A percentile compares a stretch with the other conserved stretches of the same genome.
These are phyloP conservation scores for Menidia beryllina DNA, from an alignment of 2,113 vertebrate genomes.

Conservation along the genomic window DNA sequence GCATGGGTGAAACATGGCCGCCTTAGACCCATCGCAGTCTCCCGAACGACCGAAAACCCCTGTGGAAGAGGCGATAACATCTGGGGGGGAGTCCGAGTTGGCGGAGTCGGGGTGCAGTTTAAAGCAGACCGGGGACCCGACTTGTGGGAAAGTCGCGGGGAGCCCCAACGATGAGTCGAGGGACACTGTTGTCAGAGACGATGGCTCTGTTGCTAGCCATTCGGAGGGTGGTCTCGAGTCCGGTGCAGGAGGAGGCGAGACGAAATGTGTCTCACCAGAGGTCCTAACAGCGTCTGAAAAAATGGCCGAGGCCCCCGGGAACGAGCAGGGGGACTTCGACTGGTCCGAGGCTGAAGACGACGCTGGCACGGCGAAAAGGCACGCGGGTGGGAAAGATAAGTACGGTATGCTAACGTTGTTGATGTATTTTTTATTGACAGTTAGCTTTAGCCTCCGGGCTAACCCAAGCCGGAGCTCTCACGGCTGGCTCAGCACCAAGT, in stretches of 20 bases:
- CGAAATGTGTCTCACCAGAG: constrained; percentile 52
- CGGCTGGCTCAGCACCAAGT: constrained; percentile 10
- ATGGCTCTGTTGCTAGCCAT: constrained; percentile 51
- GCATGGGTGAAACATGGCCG: constrained; percentile 82
- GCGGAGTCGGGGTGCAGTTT: constrained; percentile 10
- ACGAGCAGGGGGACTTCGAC: constrained; percentile 42
- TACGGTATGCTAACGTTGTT: constrained; percentile 63
- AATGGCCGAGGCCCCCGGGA: constrained; percentile 49
- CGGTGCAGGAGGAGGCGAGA: constrained; percentile 56
- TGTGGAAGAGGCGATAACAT: constrained; percentile 50
- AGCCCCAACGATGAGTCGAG: constrained; percentile 11
- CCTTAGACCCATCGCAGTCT: constrained; percentile 72
- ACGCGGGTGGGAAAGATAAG: constrained; percentile 35
- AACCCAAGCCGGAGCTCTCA: constrained; percentile 23
- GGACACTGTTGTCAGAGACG: constrained; percentile 23
- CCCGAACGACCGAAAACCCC: constrained; percentile 56
- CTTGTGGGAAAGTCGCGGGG: neutral
- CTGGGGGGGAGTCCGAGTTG: constrained; percentile 25
- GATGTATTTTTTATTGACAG: constrained; percentile 42
- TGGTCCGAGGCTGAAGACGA: constrained; percentile 70
- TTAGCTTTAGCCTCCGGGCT: constrained; percentile 55
- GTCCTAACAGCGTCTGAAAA: constrained; percentile 42
- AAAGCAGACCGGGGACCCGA: neutral
- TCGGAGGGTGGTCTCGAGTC: constrained; percentile 57
- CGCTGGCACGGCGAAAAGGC: constrained; percentile 14